These are phyloP conservation scores for Sitobion miscanthi DNA, from an alignment of 1,140 invertebrate genomes.

Conservation along the genomic window DNA sequence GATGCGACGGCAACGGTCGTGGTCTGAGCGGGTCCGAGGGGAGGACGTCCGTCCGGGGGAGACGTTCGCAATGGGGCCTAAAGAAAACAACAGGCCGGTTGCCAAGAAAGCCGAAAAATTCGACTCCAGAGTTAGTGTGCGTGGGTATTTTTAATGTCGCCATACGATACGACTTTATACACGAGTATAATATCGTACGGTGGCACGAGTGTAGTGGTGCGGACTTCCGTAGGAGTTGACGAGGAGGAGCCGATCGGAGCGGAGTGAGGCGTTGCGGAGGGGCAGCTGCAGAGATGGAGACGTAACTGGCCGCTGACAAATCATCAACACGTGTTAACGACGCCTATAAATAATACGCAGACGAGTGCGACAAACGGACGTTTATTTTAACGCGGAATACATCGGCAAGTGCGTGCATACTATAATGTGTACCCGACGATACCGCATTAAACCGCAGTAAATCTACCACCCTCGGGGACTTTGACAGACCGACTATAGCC, in stretches of 20 bases:
- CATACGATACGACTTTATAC: background rate
- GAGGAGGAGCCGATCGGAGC: background rate
- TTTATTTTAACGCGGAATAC: background rate
- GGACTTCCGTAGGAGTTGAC: background rate
- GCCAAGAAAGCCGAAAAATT: constrained; percentile 34
- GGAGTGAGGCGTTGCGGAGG: no score
- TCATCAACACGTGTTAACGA: constrained; percentile 37
- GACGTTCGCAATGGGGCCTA: background rate
- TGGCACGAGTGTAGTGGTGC: background rate
- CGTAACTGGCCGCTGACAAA: constrained; percentile 16
- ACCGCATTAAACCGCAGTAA: constrained; percentile 30
- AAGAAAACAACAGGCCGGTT: background rate
- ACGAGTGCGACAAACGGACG: constrained; percentile 4
- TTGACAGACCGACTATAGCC: background rate
- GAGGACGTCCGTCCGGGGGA: background rate
- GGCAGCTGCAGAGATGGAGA: background rate
- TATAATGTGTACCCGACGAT: background rate
- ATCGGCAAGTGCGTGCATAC: background rate
- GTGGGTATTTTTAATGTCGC: background rate
- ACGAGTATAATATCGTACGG: no score
- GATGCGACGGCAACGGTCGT: background rate
- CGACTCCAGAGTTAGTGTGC: background rate
- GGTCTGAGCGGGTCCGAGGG: background rate
- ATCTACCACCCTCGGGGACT: background rate
- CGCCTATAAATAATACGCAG: background rate